Evolutionary conservation across 2,888 invertebrate species (phyloP), one percentile per base, ranked within the genome.

Genomic region (Andrena chrysosceles): DNA sequence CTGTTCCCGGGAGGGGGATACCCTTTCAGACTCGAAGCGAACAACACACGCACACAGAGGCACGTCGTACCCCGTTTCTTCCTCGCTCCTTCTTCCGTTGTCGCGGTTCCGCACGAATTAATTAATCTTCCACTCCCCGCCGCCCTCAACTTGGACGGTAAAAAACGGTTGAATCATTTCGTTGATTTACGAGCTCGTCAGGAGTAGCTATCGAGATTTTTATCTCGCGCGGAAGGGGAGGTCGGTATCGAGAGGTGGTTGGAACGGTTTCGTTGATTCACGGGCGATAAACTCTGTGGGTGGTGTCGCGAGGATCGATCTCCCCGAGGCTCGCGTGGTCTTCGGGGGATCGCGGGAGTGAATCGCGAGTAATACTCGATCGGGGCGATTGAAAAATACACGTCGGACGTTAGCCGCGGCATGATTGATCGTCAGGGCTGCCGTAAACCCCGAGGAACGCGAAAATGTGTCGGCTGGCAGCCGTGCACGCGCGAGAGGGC

Each of bases 141-240:
- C 23, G 42, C 42, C 33, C 42, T 0, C 16, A 4, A 1, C 3
- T 20, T 0, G 20, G 6, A 10, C 56, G 7, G 35, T 66, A 60
- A 66, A 76, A 76, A 81, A 72, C 59, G 23, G 76, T 68, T 10
- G 48, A 66, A 76, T 76, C 83, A n/a, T 81, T 81, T 69, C 33
- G 71, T 60, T 76, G 68, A 76, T 83, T 81, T 54, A 66, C 72
- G 63, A 71, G 59, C 69, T 1, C 23, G 29, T 8, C 16, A n/a
- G 42, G n/a, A 20, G 63, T n/a, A 8, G 31, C 26, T 6, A 54
- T 62, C 56, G 64, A 59, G 64, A 81, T 54, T 26, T 48, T 64
- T 63, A 68, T 82, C 81, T 6, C 1, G 5, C 2, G 4, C 29
- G 48, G 26, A 33, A 26, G 13, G 10, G 10, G 2, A 29, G 20